These are phyloP conservation scores for Mustelus asterias DNA, from an alignment of 2,113 vertebrate species.

Conservation along the genomic window DNA sequence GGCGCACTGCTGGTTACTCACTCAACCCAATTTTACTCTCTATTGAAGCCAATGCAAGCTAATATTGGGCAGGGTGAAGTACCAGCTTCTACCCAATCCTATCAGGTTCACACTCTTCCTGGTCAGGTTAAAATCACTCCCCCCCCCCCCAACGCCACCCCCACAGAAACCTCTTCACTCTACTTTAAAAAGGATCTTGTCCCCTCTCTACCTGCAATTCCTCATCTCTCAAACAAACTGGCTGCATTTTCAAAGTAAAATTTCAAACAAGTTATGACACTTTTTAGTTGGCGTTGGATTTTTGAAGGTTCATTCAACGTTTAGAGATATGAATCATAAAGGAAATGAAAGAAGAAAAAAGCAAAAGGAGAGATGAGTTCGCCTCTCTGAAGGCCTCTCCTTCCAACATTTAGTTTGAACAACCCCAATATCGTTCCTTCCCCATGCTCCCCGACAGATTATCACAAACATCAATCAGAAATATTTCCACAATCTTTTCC, in stretches of 20 bases:
- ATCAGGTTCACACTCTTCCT: background rate
- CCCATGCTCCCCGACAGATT: background rate
- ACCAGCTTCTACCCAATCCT: background rate
- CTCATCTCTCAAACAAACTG: background rate
- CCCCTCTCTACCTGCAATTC: background rate
- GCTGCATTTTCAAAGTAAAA: background rate
- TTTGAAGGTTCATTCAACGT: background rate
- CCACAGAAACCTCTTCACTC: background rate
- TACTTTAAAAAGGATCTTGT: background rate
- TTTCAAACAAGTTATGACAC: background rate
- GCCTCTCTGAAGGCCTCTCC: background rate
- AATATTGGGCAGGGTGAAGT: background rate
- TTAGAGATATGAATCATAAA: background rate
- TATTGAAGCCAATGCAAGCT: background rate
- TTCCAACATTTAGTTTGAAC: background rate
- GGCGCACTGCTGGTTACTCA: background rate
- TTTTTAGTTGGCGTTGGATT: background rate
- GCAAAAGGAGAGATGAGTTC: background rate
- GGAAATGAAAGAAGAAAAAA: background rate
- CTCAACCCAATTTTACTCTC: background rate
- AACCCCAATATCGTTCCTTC: background rate
- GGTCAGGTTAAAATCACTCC: background rate
- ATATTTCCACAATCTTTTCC: background rate
- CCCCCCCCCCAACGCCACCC: too few relatives aligned
- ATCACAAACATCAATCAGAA: background rate